A percentile compares a stretch with the other conserved stretches of the same genome.
Evolutionary conservation across 1,140 invertebrate genomes (phyloP).

Genomic region (Nephotettix cincticeps): DNA sequence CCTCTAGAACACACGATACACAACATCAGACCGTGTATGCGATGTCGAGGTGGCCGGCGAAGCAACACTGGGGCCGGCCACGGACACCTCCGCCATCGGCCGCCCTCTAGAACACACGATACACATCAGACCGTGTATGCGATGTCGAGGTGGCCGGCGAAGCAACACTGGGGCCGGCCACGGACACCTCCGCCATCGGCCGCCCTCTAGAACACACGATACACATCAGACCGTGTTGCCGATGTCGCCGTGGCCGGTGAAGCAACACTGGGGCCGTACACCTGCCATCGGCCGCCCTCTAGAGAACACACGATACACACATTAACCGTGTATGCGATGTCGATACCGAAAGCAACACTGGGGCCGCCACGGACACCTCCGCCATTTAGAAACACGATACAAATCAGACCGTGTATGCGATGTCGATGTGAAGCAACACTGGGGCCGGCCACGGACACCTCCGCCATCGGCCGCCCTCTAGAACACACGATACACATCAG

Average conservation of each 20-base stretch:
- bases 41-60: too few species aligned
- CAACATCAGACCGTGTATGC: conserved; percentile 4
- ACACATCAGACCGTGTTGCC: too few species aligned
- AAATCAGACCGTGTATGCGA: conserved; percentile 23
- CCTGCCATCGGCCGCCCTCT: too few species aligned
- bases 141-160: too few species aligned
- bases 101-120: conserved; percentile 17
- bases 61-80: neutral
- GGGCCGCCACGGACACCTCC: too few species aligned
- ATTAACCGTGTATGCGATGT: too few species aligned
- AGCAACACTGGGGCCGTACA: too few species aligned
- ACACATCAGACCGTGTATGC: conserved; percentile 4
- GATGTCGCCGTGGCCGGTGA: too few species aligned
- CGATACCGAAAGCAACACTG: too few species aligned
- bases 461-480: conserved; percentile 22
- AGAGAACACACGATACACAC: too few species aligned
- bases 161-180: neutral
- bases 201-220: conserved; percentile 17
- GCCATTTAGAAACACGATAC: too few species aligned
- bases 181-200: conserved; percentile 16
- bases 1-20: conserved; percentile 16
- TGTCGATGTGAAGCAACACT: neutral
- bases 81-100: conserved; percentile 16
- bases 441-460: neutral
- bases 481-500: conserved; percentile 12